phyloP scores from a whole-genome alignment of 2,113 vertebrate species.

The Sebastes schlegelii region DNA sequence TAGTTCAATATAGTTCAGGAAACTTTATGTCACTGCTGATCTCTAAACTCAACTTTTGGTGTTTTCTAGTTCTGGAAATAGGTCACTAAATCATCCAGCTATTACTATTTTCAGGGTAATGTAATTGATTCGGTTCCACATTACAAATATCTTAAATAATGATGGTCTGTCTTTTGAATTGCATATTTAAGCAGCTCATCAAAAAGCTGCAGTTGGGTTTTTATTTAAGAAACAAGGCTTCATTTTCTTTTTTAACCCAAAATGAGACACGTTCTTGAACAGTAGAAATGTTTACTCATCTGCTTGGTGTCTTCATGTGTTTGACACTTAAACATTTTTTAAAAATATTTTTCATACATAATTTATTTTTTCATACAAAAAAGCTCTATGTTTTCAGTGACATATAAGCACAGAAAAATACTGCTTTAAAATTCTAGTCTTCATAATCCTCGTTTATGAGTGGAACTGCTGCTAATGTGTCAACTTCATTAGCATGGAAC shows the following conservation, averaged over 20 bases:
- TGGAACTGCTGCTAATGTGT: background rate
- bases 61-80: constrained; percentile 26
- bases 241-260: background rate
- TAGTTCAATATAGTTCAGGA: background rate
- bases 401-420: background rate
- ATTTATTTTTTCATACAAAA: no score
- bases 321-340: background rate
- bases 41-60: background rate
- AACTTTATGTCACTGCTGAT: constrained; percentile 3
- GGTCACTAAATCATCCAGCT: constrained; percentile 9
- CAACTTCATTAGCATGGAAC: constrained; percentile 3
- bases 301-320: background rate
- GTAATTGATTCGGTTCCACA: constrained; percentile 15
- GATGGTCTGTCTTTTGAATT: background rate
- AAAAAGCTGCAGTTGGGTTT: background rate
- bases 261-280: background rate
- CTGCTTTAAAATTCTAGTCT: background rate
- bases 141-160: constrained; percentile 9
- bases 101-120: constrained; percentile 6
- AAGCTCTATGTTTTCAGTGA: background rate
- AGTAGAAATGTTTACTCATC: background rate
- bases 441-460: background rate
- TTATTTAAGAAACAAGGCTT: constrained; percentile 12
- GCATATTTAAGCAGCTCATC: background rate
- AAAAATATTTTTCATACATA: no score